phyloP scores from a whole-genome alignment of 2,888 invertebrate genomes.

The Creontiades dilutus region DNA sequence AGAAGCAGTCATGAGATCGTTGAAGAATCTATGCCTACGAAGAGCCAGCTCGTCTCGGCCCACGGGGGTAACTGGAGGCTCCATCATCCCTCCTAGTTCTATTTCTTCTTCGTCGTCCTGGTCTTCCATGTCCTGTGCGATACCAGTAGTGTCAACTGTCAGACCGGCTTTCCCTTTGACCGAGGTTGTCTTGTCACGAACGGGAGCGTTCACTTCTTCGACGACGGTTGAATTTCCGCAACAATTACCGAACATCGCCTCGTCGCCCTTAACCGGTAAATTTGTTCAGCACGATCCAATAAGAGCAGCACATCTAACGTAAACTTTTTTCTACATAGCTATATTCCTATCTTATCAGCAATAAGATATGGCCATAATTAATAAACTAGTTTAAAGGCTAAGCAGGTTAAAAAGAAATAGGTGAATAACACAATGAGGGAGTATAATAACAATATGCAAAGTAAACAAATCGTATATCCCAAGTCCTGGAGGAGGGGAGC shows the following conservation, averaged over 20 bases:
- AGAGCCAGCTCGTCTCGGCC: conserved; percentile 88
- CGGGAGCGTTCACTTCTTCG: conserved; percentile 32
- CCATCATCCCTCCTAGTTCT: conserved; percentile 80
- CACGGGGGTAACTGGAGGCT: conserved; percentile 87
- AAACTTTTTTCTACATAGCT: too few species aligned
- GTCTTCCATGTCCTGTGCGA: conserved; percentile 57
- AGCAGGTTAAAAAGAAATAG: too few species aligned
- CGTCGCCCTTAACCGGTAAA: background rate
- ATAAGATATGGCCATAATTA: too few species aligned
- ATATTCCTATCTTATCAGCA: too few species aligned
- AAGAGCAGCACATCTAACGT: conserved; percentile 13
- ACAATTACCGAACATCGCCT: conserved; percentile 65
- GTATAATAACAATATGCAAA: too few species aligned
- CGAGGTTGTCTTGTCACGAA: background rate
- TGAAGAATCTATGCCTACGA: conserved; percentile 87
- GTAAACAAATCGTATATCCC: too few species aligned
- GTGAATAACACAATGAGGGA: too few species aligned
- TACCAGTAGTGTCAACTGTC: conserved; percentile 65
- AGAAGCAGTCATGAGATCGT: conserved; percentile 86
- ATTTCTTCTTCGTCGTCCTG: conserved; percentile 57
- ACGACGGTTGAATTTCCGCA: conserved; percentile 57
- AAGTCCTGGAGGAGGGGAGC: too few species aligned
- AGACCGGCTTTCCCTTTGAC: conserved; percentile 18
- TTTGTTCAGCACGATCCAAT: background rate
- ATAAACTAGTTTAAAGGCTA: too few species aligned